Base-by-base conservation (phyloP, 2,113 vertebrate genomes). In the Syngnathus floridae region DNA sequence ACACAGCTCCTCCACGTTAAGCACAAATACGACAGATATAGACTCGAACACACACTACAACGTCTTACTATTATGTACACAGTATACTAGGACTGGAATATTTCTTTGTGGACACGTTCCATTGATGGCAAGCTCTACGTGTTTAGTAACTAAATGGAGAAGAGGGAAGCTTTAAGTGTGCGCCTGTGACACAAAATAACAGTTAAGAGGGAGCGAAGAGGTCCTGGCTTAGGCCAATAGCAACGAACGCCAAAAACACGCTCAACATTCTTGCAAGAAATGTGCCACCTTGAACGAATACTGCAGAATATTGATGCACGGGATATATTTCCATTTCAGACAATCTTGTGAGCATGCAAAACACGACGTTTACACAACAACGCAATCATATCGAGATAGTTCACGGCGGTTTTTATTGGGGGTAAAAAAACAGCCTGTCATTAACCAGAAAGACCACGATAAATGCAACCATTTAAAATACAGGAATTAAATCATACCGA, bases 21-120 rank as follows among this genome's bases (percentile, higher is more conserved):
- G 31, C 13, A 19, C 21, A 51, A 65, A 67, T 65, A 74, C 66
- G 59, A 63, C 62, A 49, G 37, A 65, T 65, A 72, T 37, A 67
- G 21, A 77, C 64, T 65, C 17, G 40, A 0, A 12, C 9, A 72
- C 31, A 73, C 10, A 22, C 31, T 21, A 35, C 41, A 31, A 56
- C 68, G 31, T 26, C 54, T 41, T 19, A 70, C 61, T 43, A 37
- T 46, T 13, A 26, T 7, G 19, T 49, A 14, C 63, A 37, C 31
- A 14, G 31, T 21, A 13, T 37, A 22, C 7, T 13, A 22, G 19
- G 5, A 4, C 37, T 60, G 19, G 19, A 10, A 10, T 37, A 58
- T 37, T 19, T 36, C 31, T n/a, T 37, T 2, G 36, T 12, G 10
- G 59, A 7, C 21, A 16, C 59, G 41, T 61, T 43, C 59, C 59